Evolutionary conservation across 1,140 invertebrate species (phyloP).

Genomic region (Eulimnadia texana): DNA sequence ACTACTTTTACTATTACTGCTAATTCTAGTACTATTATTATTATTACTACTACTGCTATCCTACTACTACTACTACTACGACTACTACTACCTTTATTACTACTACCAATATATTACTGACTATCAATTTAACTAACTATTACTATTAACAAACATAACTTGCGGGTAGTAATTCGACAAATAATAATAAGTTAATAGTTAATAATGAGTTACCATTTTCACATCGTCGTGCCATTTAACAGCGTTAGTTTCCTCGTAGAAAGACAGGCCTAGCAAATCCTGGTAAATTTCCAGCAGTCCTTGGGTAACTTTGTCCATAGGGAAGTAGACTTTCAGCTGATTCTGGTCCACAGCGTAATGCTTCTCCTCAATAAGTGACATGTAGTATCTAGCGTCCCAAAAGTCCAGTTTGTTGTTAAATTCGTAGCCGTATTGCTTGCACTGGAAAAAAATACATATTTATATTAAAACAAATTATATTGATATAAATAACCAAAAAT

Average conservation of each 20-base stretch:
- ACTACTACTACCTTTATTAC: too few species aligned
- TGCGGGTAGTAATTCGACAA: too few species aligned
- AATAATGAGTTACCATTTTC: slow-evolving; percentile 31
- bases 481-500: not conserved
- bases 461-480: not conserved
- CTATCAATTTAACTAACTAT: too few species aligned
- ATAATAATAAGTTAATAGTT: too few species aligned
- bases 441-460: slow-evolving; percentile 25
- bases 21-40: too few species aligned
- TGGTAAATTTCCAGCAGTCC: slow-evolving; percentile 39
- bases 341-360: slow-evolving; percentile 38
- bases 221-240: slow-evolving; percentile 39
- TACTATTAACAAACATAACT: too few species aligned
- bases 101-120: too few species aligned
- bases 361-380: slow-evolving; percentile 33
- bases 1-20: too few species aligned
- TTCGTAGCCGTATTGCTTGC: slow-evolving; percentile 30
- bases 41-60: too few species aligned
- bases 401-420: slow-evolving; percentile 34
- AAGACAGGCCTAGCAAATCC: slow-evolving; percentile 34
- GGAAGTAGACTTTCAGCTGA: slow-evolving; percentile 38
- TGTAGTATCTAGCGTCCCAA: slow-evolving; percentile 38
- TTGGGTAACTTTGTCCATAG: slow-evolving; percentile 34
- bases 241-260: slow-evolving; percentile 29
- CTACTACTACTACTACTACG: too few species aligned